Evolutionary conservation across 1,140 invertebrate genomes (phyloP), one percentile per base, ranked within the genome.

Genomic region (Mamestra configurata): DNA sequence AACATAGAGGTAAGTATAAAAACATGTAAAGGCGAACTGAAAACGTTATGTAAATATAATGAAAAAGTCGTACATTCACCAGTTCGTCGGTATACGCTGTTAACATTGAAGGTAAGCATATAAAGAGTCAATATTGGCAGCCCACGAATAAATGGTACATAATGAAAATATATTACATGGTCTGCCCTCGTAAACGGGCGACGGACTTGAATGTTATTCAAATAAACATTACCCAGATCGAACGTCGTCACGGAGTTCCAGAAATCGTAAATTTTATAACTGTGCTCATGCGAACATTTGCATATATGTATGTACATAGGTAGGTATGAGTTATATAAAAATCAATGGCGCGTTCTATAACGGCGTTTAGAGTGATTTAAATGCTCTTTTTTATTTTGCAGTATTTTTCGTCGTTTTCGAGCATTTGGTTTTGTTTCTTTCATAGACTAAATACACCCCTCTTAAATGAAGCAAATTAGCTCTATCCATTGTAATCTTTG

Each of bases 261-360:
- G 87, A 88, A 89, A 90, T 86, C 90, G 85, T 92, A 90, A 92
- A 91, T 83, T 91, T 90, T 92, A 90, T 90, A 89, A 89, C 84
- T 84, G 76, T 77, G 61, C 79, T 82, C 85, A 83, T 86, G 83
- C 79, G 79, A 77, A 84, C 61, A 68, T 73, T 75, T 72, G 68
- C 53, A 75, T 57, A 53, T 31, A 53, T 49, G 46, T 53, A 31
- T 59, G 24, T 59, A 59, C 0, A 5, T 59, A 15, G 43, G 43
- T 46, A 46, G 13, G 43, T 27, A 51, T 71, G 46, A 31, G 24
- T 71, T 53, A 53, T 31, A 18, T 53, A 31, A 53, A 24, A 53
- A 46, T 68, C 40, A 68, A 68, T 68, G 64, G 37, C 22, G 64
- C 40, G 22, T 68, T 49, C 20, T 49, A 46, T 46, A 46, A 49